phyloP scores from a whole-genome alignment of 2,888 invertebrate species.

The Andrena bucephala region DNA sequence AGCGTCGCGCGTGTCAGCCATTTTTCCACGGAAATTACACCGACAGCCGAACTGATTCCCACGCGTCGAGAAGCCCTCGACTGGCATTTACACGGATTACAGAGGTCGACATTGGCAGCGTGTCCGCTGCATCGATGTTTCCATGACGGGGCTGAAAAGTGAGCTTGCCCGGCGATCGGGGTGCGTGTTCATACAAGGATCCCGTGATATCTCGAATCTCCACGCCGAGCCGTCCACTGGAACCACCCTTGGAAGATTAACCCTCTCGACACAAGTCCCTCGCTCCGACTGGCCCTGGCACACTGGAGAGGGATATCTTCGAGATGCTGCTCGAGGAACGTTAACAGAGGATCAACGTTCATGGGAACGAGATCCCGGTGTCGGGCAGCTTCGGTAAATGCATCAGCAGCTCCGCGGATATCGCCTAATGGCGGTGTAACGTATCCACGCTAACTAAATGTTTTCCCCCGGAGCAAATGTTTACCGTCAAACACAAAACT shows the following conservation, averaged over 20 bases:
- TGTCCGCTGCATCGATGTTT: background rate
- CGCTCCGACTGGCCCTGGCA: slow-evolving; percentile 12
- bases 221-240: background rate
- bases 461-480: background rate
- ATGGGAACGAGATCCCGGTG: slow-evolving; percentile 25
- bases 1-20: background rate
- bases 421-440: slow-evolving; percentile 24
- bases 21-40: slow-evolving; percentile 35
- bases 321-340: slow-evolving; percentile 51
- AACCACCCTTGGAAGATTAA: slow-evolving; percentile 49
- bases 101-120: background rate
- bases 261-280: slow-evolving; percentile 35
- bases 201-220: slow-evolving; percentile 28
- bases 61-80: background rate
- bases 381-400: slow-evolving; percentile 44
- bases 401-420: slow-evolving; percentile 36
- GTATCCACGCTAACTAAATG: background rate
- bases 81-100: background rate
- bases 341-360: slow-evolving; percentile 59
- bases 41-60: background rate
- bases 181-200: no score
- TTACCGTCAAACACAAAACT: background rate
- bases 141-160: background rate
- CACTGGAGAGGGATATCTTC: slow-evolving; percentile 47
- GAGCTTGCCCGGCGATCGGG: no score